Percentiles rank a stretch among this genome's conserved stretches.
These are phyloP conservation scores for Trissonchulus sp. DNA, from an alignment of 2,888 invertebrate species.

Conservation along the genomic window DNA sequence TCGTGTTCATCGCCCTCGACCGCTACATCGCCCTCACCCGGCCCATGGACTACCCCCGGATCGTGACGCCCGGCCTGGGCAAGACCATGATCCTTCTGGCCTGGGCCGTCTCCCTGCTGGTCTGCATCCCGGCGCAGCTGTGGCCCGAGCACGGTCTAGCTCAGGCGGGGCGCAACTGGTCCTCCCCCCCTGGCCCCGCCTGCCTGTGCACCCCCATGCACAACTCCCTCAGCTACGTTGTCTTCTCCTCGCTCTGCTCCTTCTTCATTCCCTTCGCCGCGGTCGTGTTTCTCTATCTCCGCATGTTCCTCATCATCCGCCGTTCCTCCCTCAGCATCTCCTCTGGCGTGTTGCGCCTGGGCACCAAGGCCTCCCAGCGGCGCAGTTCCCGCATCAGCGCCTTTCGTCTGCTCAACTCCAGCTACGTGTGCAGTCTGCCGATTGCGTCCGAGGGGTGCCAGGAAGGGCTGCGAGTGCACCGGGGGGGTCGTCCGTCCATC, in stretches of 20 bases:
- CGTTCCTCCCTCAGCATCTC: neutral
- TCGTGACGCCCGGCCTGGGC: slow-evolving; percentile 62
- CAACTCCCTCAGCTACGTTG: slow-evolving; percentile 80
- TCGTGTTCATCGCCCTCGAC: slow-evolving; percentile 86
- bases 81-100: neutral
- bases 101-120: slow-evolving; percentile 4
- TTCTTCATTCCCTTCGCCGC: slow-evolving; percentile 96
- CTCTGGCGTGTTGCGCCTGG: neutral
- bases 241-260: slow-evolving; percentile 93
- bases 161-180: neutral
- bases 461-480: neutral
- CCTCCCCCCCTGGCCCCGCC: too few relatives aligned
- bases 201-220: slow-evolving; percentile 81
- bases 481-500: neutral
- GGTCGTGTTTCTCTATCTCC: slow-evolving; percentile 96
- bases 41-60: slow-evolving; percentile 86
- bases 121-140: slow-evolving; percentile 4
- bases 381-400: neutral
- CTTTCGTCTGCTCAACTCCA: neutral
- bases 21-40: slow-evolving; percentile 88
- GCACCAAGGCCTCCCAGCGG: neutral
- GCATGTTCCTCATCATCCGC: slow-evolving; percentile 82
- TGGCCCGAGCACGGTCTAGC: neutral
- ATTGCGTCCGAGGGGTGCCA: neutral
- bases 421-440: neutral